Base-by-base conservation (phyloP, 2,113 vertebrate species). In the Rhinoderma darwinii region DNA sequence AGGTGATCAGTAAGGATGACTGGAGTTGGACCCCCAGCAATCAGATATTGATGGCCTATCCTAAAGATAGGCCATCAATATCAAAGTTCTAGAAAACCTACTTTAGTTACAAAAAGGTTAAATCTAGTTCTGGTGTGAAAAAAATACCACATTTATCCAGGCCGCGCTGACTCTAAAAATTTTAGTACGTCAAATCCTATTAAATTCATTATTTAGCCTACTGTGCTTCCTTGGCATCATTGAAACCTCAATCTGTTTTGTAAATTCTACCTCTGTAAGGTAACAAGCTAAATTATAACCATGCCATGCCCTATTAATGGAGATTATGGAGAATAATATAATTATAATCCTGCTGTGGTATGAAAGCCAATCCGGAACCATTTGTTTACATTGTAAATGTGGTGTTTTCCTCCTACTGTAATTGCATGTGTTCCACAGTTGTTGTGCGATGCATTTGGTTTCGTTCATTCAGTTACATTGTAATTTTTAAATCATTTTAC, bases 261-360 rank as follows among this genome's bases (percentile, higher is more conserved):
- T 54, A 32, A 32, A 30, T 78, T 78, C 30, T 78, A 78, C 47
- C 43, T 51, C 44, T 35, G 44, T 11, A 80, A 80, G 22, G 35
- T 80, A 80, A 80, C 18, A n/a, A 39, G 32, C 32, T 80, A 59
- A 80, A 80, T 59, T 79, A 41, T n/a, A 59, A 80, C 54, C 77
- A 80, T 56, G 51, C 22, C 20, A 80, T 80, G 18, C 12, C 12
- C 30, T 78, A 54, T 80, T 59, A 39, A n/a, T 15, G 30, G 77
- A 59, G 54, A 59, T 80, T 39, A 39, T 59, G 30, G 37, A 41
- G 32, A 15, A 37, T 11, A 54, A 78, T 35, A 51, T 56, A 59
- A 80, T 59, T 39, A 80, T 56, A 59, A 59, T 79, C 51, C 32
- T 79, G 27, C 18, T 1, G 15, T 8, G 37, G 3, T 41, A n/a